Evolutionary conservation across 2,888 invertebrate genomes (phyloP), one percentile per base, ranked within the genome.

Genomic region (Celastrina argiolus): DNA sequence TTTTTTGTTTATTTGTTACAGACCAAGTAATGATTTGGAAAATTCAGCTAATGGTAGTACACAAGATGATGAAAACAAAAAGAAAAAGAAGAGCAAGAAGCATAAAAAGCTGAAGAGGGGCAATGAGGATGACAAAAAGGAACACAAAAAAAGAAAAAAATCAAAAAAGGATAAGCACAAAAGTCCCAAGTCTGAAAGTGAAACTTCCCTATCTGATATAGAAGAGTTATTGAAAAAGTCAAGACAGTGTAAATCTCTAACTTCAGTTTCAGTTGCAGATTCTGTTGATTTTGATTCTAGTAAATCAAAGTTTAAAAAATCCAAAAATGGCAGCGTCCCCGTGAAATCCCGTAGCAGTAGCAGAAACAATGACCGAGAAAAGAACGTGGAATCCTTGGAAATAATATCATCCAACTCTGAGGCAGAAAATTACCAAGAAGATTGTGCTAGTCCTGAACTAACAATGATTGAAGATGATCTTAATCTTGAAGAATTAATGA

Each of bases 401-500:
- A 91, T 94, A 18, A 92, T 94, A 70, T 94, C 94, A n/a, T 95
- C 94, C 0, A 93, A 93, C 71, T 94, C 94, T 31, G 94, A 94
- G 63, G 93, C 93, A 74, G 94, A 93, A 75, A 92, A 92, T 64
- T 87, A 88, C 70, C 93, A 93, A 74, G 92, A 92, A 64, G 94
- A 95, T 78, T 94, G 93, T 74, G 94, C 92, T 16, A 95, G 94
- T 78, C 94, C 95, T 36, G 95, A 95, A 73, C 93, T 96, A 67
- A 93, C 93, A 8, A 93, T 95, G 67, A 95, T 96, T 67, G 97
- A 97, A 80, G 97, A 97, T 72, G 97, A 97, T 75, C 94, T 97
- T 74, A 97, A 97, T 80, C 85, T 97, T 34, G 97, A 97, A 78
- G 97, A 97, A 73, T 87, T 97, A 67, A 97, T 97, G 97, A 95